These are phyloP conservation scores for Leucophenga maculata DNA, from an alignment of 2,888 invertebrate genomes.

Conservation along the genomic window DNA sequence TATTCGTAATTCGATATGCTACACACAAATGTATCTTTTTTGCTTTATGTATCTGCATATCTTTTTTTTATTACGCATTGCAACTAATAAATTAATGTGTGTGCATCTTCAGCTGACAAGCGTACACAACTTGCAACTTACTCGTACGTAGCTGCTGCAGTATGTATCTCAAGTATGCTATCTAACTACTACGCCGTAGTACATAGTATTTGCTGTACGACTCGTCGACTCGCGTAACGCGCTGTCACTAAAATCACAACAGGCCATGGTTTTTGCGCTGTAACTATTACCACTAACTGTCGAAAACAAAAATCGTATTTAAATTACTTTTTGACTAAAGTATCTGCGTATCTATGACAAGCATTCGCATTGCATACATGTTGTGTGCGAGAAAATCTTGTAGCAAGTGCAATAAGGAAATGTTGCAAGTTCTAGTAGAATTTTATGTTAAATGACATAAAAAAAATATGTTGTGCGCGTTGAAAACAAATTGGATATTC, in stretches of 20 bases:
- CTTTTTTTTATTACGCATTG: slow-evolving; percentile 59
- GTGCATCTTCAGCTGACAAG: slow-evolving; percentile 38
- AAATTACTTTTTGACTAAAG: slow-evolving; percentile 4
- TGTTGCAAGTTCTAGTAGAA: too few relatives aligned
- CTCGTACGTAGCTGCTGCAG: background rate
- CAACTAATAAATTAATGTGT: slow-evolving; percentile 61
- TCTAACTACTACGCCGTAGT: background rate
- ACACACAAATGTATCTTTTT: slow-evolving; percentile 42
- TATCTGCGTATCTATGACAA: too few relatives aligned
- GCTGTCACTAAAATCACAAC: background rate
- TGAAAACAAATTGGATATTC: too few relatives aligned
- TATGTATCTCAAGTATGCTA: background rate
- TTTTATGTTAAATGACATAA: too few relatives aligned
- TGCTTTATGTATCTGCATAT: slow-evolving; percentile 49
- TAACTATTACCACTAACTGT: background rate
- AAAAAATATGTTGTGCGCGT: too few relatives aligned
- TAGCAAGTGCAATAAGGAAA: too few relatives aligned
- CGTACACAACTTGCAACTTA: slow-evolving; percentile 31
- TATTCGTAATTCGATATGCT: slow-evolving; percentile 60
- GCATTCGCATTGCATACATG: too few relatives aligned
- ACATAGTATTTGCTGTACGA: too few relatives aligned
- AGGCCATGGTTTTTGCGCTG: background rate
- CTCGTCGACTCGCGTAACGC: background rate
- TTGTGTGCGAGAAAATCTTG: too few relatives aligned
- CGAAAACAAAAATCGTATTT: slow-evolving; percentile 7